phyloP scores from a whole-genome alignment of 2,797 vertebrate genomes.

The Trachurus trachurus region DNA sequence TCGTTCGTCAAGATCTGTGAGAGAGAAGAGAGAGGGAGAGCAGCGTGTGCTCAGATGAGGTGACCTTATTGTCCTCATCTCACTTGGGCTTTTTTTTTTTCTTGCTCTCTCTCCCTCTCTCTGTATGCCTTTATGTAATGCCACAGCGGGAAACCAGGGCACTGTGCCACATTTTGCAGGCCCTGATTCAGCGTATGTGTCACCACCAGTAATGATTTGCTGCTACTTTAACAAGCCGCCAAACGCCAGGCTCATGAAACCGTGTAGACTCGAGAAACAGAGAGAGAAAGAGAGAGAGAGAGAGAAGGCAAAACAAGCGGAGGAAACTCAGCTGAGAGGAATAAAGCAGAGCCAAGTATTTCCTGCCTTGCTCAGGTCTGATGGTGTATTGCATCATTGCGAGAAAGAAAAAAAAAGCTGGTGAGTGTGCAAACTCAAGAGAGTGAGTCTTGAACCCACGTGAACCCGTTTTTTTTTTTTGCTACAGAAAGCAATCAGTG shows the following conservation, averaged over 20 bases:
- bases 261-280: slow-evolving; percentile 16
- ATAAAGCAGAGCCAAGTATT: slow-evolving; percentile 43
- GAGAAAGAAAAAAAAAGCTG: slow-evolving; percentile 12
- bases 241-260: background rate
- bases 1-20: slow-evolving; percentile 13
- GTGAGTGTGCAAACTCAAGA: slow-evolving; percentile 28
- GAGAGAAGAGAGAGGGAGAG: too few species aligned
- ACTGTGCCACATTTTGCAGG: slow-evolving; percentile 67
- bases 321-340: slow-evolving; percentile 21
- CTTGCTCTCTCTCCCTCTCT: too few species aligned
- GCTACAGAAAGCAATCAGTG: slow-evolving; percentile 16
- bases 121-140: slow-evolving; percentile 53
- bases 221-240: slow-evolving; percentile 2
- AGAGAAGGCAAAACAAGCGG: background rate
- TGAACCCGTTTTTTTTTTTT: slow-evolving; percentile 9
- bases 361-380: slow-evolving; percentile 55
- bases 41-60: slow-evolving; percentile 4
- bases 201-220: slow-evolving; percentile 68
- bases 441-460: slow-evolving; percentile 23
- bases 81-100: slow-evolving; percentile 24
- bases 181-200: slow-evolving; percentile 64
- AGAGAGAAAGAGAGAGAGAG: background rate
- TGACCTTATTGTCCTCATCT: slow-evolving; percentile 59
- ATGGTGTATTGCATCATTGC: slow-evolving; percentile 64
- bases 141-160: slow-evolving; percentile 66